These are phyloP conservation scores for Melinopterus prodromus DNA, from an alignment of 2,888 invertebrate species.

Conservation along the genomic window DNA sequence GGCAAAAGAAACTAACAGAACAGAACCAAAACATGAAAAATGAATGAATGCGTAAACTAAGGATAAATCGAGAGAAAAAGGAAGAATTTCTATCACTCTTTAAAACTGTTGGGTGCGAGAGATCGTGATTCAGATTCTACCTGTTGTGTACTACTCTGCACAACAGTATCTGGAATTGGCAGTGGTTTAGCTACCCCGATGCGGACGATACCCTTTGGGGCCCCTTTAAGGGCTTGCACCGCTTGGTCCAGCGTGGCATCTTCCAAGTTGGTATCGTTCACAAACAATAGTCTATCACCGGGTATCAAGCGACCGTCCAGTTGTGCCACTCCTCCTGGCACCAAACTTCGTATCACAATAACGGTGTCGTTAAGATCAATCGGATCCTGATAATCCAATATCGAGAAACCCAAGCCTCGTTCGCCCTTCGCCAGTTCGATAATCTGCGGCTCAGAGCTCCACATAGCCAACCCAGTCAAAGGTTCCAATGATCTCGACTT, in stretches of 20 bases:
- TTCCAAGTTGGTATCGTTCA: conserved; percentile 93
- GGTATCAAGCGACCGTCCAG: conserved; percentile 97
- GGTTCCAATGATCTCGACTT: conserved; percentile 95
- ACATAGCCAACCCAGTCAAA: conserved; percentile 97
- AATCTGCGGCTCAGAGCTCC: conserved; percentile 96
- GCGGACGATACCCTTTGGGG: conserved; percentile 91
- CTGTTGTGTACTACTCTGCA: conserved; percentile 57
- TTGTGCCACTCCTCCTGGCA: conserved; percentile 98
- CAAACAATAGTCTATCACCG: conserved; percentile 92
- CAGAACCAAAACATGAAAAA: conserved; percentile 23
- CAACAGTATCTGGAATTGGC: conserved; percentile 77
- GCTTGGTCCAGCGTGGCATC: conserved; percentile 97
- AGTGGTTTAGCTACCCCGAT: conserved; percentile 96
- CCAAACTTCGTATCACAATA: conserved; percentile 97
- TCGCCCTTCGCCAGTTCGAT: conserved; percentile 97
- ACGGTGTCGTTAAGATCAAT: conserved; percentile 96
- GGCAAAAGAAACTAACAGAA: conserved; percentile 26
- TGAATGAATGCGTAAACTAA: conserved; percentile 14
- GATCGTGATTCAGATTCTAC: conserved; percentile 44
- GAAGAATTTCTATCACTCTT: conserved; percentile 30
- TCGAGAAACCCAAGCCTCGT: conserved; percentile 97
- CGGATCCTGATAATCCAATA: conserved; percentile 95
- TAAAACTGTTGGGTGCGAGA: conserved; percentile 37
- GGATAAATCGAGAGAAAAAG: conserved; percentile 15
- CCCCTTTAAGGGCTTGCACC: conserved; percentile 96